Evolutionary conservation across 1,140 invertebrate species (phyloP), one percentile per base, ranked within the genome.

Genomic region (Propsilocerus akamusi): DNA sequence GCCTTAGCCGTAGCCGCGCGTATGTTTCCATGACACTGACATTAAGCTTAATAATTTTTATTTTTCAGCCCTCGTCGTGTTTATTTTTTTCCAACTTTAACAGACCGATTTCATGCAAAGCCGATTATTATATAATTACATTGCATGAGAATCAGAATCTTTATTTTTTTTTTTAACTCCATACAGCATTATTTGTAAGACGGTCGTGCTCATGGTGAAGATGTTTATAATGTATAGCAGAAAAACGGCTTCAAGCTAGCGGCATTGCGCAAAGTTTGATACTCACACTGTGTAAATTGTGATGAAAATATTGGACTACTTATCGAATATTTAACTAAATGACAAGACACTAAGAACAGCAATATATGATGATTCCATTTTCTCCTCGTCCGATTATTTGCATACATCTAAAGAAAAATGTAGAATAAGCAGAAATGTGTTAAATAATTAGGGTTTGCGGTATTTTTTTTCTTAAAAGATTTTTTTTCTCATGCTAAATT

Each of bases 251-350:
- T n/a, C n/a, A n/a, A n/a, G n/a, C n/a, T n/a, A n/a, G n/a, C n/a
- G n/a, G n/a, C n/a, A n/a, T n/a, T n/a, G n/a, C n/a, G n/a, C n/a
- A n/a, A n/a, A n/a, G n/a, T n/a, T n/a, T n/a, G n/a, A 41, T 41
- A 41, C 34, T 41, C 17, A 41, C 34, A 41, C 14, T 41, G 34
- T 41, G 34, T 20, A 41, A 41, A 41, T 41, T 41, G 34, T 41
- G 34, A 41, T 41, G 34, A 20, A 8, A 41, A 41, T 41, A 41
- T 41, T 41, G 34, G 34, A 41, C 34, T 41, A 41, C 34, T 41
- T 41, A 41, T 41, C 34, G 34, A 41, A 41, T 41, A 41, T 14
- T 41, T 41, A 41, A 41, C 34, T 8, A 41, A 41, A 41, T 22
- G 34, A 41, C 34, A 41, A 20, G 34, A 41, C 34, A 41, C 34